These are phyloP conservation scores for Campylomormyrus tamandua DNA, from an alignment of 2,113 vertebrate genomes.

Conservation along the genomic window DNA sequence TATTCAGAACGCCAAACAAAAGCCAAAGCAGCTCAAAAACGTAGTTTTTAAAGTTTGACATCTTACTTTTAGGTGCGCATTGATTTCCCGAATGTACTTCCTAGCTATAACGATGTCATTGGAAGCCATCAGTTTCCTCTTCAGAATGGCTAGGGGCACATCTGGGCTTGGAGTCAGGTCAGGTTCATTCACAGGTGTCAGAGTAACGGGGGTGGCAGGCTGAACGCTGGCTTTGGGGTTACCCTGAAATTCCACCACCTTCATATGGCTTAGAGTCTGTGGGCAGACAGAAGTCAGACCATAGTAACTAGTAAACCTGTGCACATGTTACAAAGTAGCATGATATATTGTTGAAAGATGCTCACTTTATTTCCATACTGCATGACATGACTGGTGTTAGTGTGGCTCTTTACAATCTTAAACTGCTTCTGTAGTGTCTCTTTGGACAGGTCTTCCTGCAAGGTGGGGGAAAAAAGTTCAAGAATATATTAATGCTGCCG, in stretches of 20 bases:
- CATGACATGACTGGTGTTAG: constrained; percentile 94
- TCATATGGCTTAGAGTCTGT: constrained; percentile 84
- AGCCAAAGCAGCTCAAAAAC: background rate
- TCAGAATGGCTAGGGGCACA: constrained; percentile 83
- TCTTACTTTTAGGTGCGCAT: constrained; percentile 66
- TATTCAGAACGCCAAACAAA: background rate
- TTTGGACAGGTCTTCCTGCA: constrained; percentile 79
- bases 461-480: background rate
- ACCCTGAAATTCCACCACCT: constrained; percentile 82
- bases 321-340: background rate
- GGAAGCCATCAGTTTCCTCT: constrained; percentile 76
- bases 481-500: background rate
- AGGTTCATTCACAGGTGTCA: constrained; percentile 52
- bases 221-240: constrained; percentile 41
- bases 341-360: background rate
- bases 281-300: background rate
- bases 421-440: constrained; percentile 87
- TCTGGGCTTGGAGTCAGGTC: constrained; percentile 85
- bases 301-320: background rate
- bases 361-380: constrained; percentile 89
- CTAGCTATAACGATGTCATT: constrained; percentile 62
- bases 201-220: constrained; percentile 39
- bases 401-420: constrained; percentile 78
- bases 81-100: constrained; percentile 64
- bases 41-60: background rate